Percentiles rank a stretch among this genome's conserved stretches.
These are phyloP conservation scores for Pseudomugil tenellus DNA, from an alignment of 2,797 vertebrate genomes.

Conservation along the genomic window DNA sequence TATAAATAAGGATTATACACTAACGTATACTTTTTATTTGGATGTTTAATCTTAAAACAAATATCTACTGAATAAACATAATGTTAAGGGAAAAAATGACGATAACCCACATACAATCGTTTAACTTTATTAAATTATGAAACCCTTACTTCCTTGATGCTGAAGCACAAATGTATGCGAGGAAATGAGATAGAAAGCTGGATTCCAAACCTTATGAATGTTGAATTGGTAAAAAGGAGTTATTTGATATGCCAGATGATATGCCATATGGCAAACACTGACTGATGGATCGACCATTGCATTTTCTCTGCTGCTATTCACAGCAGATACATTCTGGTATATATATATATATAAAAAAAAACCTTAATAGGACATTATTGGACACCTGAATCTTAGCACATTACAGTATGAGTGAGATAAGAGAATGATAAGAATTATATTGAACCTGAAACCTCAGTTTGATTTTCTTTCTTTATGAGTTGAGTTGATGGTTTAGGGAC, in stretches of 20 bases:
- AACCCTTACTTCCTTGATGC: constrained; percentile 56
- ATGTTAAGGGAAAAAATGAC: too few species aligned
- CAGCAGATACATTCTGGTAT: constrained; percentile 66
- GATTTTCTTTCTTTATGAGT: not conserved
- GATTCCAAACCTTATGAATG: constrained; percentile 49
- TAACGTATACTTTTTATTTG: not conserved
- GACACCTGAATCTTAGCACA: constrained; percentile 64
- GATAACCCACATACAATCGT: not conserved
- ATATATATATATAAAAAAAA: too few species aligned
- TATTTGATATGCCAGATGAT: constrained; percentile 79
- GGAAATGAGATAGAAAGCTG: constrained; percentile 65
- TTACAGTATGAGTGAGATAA: constrained; percentile 29
- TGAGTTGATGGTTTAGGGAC: not conserved
- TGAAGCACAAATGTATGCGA: constrained; percentile 51
- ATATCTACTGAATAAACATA: constrained; percentile 35
- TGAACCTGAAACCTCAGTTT: not conserved
- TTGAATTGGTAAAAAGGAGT: constrained; percentile 61
- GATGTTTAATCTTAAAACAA: constrained; percentile 31
- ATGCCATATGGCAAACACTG: constrained; percentile 70
- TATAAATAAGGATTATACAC: not conserved
- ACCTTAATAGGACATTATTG: constrained; percentile 75
- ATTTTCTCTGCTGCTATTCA: constrained; percentile 76
- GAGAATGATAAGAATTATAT: constrained; percentile 21
- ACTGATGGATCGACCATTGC: constrained; percentile 72
- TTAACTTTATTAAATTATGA: constrained; percentile 57